phyloP scores from a whole-genome alignment of 2,888 invertebrate species.

The Limnephilus rhombicus region DNA sequence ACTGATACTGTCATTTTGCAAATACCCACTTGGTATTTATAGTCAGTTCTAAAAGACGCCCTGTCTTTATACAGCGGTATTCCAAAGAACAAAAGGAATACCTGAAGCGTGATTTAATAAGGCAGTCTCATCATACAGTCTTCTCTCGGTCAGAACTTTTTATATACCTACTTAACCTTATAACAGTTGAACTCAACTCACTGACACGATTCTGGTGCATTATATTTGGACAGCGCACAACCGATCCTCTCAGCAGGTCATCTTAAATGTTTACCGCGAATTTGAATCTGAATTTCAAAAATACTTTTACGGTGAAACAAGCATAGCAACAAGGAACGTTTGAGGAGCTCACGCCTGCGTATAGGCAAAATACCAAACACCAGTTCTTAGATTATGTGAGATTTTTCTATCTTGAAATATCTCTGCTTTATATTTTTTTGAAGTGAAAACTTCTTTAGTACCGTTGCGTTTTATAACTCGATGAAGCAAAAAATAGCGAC shows the following conservation, averaged over 20 bases:
- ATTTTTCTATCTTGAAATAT: not conserved
- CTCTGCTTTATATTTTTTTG: no score
- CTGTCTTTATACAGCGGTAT: not conserved
- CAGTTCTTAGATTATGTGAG: not conserved
- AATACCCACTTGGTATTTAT: not conserved
- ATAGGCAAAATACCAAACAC: not conserved
- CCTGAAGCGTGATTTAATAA: conserved; percentile 40
- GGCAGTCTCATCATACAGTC: conserved; percentile 13
- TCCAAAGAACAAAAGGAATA: conserved; percentile 40
- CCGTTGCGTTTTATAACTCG: no score
- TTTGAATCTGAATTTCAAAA: not conserved
- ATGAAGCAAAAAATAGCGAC: no score
- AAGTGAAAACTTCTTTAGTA: no score
- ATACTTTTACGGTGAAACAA: not conserved
- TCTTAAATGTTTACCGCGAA: not conserved
- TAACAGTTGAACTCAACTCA: conserved; percentile 36
- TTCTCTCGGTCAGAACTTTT: conserved; percentile 12
- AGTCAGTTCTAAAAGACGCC: not conserved
- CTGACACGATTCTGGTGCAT: conserved; percentile 9
- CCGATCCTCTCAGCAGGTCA: not conserved
- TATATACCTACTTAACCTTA: conserved; percentile 30
- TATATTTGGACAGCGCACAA: conserved; percentile 27
- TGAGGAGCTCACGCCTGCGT: not conserved
- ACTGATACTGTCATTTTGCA: not conserved
- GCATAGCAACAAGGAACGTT: not conserved